phyloP scores from a whole-genome alignment of 2,113 vertebrate genomes.

The Benitochromis conjunctus region DNA sequence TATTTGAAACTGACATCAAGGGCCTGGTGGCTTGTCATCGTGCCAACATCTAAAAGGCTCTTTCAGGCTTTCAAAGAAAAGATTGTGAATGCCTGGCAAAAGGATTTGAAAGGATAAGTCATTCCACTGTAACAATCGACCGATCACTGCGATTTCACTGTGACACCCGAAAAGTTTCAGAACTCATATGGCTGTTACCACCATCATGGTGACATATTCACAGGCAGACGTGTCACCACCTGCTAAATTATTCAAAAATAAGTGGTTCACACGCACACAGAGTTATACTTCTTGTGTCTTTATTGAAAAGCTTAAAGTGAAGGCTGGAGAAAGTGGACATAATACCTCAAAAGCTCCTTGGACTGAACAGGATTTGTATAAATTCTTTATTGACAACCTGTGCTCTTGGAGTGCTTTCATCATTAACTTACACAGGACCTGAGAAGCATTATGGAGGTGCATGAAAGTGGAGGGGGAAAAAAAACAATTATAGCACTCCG shows the following conservation, averaged over 20 bases:
- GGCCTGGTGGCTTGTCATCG: background rate
- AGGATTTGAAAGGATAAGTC: background rate
- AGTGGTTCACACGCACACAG: background rate
- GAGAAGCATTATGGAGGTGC: background rate
- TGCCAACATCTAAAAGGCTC: background rate
- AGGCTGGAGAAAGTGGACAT: background rate
- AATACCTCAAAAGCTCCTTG: background rate
- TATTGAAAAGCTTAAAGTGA: background rate
- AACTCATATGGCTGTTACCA: background rate
- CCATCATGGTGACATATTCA: background rate
- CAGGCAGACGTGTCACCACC: accelerated
- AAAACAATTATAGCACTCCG: background rate
- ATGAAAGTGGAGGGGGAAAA: background rate
- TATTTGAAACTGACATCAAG: background rate
- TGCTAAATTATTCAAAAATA: background rate
- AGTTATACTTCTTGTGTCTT: background rate
- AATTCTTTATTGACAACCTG: background rate
- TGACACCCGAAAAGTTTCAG: background rate
- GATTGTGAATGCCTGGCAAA: background rate
- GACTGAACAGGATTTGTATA: background rate
- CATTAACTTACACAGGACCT: background rate
- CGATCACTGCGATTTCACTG: background rate
- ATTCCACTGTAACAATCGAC: background rate
- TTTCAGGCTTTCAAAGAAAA: background rate
- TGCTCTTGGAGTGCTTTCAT: background rate